Percentiles rank a stretch among this genome's conserved stretches.
These are phyloP conservation scores for Kryptolebias ocellatus DNA, from an alignment of 2,797 vertebrate species.

Conservation along the genomic window DNA sequence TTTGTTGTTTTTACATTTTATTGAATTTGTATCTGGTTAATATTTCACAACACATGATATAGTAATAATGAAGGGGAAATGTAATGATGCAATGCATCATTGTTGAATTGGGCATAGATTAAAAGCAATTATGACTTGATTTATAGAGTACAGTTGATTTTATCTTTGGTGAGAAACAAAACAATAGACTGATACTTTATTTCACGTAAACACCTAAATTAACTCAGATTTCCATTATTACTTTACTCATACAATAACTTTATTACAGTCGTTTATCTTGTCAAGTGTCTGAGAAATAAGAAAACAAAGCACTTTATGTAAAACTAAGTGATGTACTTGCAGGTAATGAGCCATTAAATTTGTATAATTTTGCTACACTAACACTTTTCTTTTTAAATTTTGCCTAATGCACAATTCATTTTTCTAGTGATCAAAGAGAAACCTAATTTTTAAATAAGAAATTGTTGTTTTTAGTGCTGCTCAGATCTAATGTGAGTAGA, in stretches of 20 bases:
- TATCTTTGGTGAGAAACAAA: no score
- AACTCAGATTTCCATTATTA: neutral
- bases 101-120: neutral
- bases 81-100: neutral
- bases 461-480: neutral
- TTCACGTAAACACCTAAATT: neutral
- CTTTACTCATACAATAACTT: neutral
- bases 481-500: neutral
- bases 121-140: neutral
- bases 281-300: slow-evolving; percentile 4
- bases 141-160: neutral
- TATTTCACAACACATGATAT: neutral
- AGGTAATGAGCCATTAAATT: neutral
- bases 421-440: neutral
- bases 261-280: slow-evolving; percentile 4
- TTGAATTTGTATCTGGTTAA: neutral
- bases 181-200: neutral
- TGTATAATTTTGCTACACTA: slow-evolving; percentile 8
- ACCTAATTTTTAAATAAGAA: neutral
- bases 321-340: neutral
- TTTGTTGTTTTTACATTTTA: neutral
- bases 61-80: neutral
- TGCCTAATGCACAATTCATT: neutral
- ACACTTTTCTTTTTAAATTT: neutral
- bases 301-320: neutral